A percentile compares a stretch with the other conserved stretches of the same genome.
phyloP scores from a whole-genome alignment of 1,140 invertebrate genomes.

The Fopius arisanus region DNA sequence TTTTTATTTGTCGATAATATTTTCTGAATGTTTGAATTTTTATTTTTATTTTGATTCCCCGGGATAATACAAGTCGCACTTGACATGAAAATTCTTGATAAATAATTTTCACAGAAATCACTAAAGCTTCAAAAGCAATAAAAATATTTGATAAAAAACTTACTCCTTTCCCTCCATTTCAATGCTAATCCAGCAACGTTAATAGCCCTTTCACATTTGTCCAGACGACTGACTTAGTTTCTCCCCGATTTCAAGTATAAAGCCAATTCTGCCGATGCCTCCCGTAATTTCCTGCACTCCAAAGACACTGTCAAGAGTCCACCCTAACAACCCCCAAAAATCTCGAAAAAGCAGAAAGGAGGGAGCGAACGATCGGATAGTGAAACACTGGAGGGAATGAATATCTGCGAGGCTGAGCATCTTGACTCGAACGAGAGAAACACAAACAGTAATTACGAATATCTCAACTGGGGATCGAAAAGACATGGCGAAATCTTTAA shows the following conservation, averaged over 20 bases:
- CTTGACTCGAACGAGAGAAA: constrained; percentile 57
- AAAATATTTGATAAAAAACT: constrained; percentile 25
- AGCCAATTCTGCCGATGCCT: neutral
- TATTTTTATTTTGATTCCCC: too few species aligned
- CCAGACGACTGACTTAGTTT: neutral
- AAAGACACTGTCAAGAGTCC: too few species aligned
- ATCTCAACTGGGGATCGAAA: constrained; percentile 63
- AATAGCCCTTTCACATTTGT: neutral
- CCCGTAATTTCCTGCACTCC: neutral
- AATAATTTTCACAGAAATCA: too few species aligned
- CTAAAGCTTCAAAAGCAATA: neutral
- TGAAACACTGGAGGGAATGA: constrained; percentile 37
- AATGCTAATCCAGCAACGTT: neutral
- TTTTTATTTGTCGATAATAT: too few species aligned
- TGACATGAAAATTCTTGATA: too few species aligned
- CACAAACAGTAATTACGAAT: constrained; percentile 67
- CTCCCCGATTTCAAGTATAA: constrained; percentile 36
- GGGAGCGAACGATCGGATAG: neutral
- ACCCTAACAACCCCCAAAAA: too few species aligned
- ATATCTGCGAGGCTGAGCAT: constrained; percentile 42
- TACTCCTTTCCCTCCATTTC: neutral
- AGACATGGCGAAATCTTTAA: constrained; percentile 65
- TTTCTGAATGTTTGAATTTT: too few species aligned
- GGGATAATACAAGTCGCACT: too few species aligned
- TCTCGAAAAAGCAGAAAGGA: too few species aligned